phyloP scores from a whole-genome alignment of 2,888 invertebrate genomes.

The Dorcus hopei region DNA sequence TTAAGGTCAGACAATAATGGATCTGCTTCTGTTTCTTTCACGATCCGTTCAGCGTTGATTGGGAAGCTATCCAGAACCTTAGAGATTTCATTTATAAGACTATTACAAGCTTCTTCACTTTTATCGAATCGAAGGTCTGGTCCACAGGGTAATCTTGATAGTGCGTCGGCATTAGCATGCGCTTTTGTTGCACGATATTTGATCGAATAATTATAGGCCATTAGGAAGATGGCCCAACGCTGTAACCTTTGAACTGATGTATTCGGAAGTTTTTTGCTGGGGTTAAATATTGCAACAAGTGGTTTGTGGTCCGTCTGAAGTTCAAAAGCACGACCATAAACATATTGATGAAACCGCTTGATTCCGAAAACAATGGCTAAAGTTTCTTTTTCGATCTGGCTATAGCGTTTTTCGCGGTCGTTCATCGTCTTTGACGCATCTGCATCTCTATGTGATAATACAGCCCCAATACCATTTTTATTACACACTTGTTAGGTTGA shows the following conservation, averaged over 20 bases:
- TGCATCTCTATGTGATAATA: not conserved
- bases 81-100: no score
- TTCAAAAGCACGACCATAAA: constrained; percentile 1
- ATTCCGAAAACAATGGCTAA: constrained; percentile 1
- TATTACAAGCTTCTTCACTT: not conserved
- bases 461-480: constrained; percentile 5
- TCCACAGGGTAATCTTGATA: not conserved
- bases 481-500: no score
- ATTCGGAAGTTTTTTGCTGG: not conserved
- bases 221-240: not conserved
- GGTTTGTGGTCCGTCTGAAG: constrained; percentile 1
- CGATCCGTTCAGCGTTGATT: no score
- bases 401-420: constrained; percentile 1
- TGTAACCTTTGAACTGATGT: not conserved
- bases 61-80: no score
- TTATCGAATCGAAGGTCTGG: not conserved
- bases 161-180: not conserved
- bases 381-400: constrained; percentile 3
- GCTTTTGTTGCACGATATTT: not conserved
- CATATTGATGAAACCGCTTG: constrained; percentile 3
- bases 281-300: not conserved
- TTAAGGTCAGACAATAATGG: no score
- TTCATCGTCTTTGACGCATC: constrained; percentile 4
- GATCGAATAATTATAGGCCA: not conserved
- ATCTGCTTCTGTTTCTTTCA: no score